Evolutionary conservation across 1,140 invertebrate species (phyloP), one percentile per base, ranked within the genome.

Genomic region (Bradysia coprophila): DNA sequence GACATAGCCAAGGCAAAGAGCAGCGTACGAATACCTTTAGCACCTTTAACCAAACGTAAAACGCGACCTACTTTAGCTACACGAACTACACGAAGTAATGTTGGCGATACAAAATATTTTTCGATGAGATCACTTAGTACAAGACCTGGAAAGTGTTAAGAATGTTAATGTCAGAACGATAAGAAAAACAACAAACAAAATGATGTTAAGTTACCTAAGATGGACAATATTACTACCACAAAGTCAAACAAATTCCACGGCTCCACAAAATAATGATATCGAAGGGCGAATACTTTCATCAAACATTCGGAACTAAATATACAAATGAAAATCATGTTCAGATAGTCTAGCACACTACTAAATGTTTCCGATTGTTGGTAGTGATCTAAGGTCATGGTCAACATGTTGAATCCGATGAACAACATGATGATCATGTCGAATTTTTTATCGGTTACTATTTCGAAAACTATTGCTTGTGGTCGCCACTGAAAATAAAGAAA

Each of bases 181-280:
- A 34, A 13, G 13, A 34, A 34, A 34, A 5, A 13, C 32, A 34
- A 34, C n/a, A 15, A 13, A 34, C 8, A 31, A 31, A 9, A 8
- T 8, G 28, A 31, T 31, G 28, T 8, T 31, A 31, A 8, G 72
- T 78, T 74, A 90, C 87, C 85, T 69, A 91, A 77, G 71, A 98
- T 92, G 63, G 93, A 97, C 65, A 97, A 80, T 71, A 94, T 91
- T 57, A 98, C 93, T 62, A 98, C 91, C 57, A 95, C 85, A 71
- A 95, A 93, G 76, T 98, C 94, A 73, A 98, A 98, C 53, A 97
- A 75, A 72, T 98, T 98, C 94, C 94, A 98, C 44, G 93, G 92
- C 67, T 96, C 89, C 65, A 90, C 92, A 74, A 98, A 97, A 72
- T 96, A 98, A 71, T 95, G 85, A 70, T 88, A 92, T 55, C 93